Percentiles rank a stretch among this genome's conserved stretches.
Conservation (phyloP, 2,888 invertebrate genomes). For the Suillia variegata region DNA sequence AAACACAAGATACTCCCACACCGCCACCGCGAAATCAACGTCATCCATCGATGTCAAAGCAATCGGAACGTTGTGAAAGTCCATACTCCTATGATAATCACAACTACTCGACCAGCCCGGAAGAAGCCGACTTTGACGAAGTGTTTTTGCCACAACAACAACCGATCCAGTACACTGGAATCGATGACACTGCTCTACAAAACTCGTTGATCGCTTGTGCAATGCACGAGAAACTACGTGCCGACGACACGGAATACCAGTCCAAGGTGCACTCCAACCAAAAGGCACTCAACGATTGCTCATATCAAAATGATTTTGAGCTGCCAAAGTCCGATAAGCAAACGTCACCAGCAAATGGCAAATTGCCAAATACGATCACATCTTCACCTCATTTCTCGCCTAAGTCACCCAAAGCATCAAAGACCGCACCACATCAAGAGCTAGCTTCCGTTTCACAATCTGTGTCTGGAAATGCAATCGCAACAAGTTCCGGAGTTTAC, state of each 20-base stretch:
- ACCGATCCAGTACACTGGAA: slow-evolving; percentile 30
- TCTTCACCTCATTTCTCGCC: slow-evolving; percentile 26
- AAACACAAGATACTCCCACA: slow-evolving; percentile 28
- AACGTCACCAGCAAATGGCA: slow-evolving; percentile 32
- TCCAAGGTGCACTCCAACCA: slow-evolving; percentile 31
- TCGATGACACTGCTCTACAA: slow-evolving; percentile 41
- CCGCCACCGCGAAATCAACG: slow-evolving; percentile 29
- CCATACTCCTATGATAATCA: slow-evolving; percentile 54
- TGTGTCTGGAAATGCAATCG: slow-evolving; percentile 21
- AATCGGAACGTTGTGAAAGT: slow-evolving; percentile 40
- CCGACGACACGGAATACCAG: slow-evolving; percentile 48
- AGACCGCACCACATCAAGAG: slow-evolving; percentile 16
- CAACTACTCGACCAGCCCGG: slow-evolving; percentile 50
- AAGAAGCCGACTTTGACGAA: slow-evolving; percentile 51
- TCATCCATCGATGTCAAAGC: slow-evolving; percentile 15
- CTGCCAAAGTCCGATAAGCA: slow-evolving; percentile 30
- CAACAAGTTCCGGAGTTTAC: slow-evolving; percentile 35
- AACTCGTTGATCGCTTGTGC: slow-evolving; percentile 41
- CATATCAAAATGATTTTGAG: slow-evolving; percentile 39
- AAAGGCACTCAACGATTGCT: slow-evolving; percentile 34
- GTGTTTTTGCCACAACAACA: slow-evolving; percentile 46
- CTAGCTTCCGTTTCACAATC: slow-evolving; percentile 2
- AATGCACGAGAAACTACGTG: slow-evolving; percentile 49
- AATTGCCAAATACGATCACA: slow-evolving; percentile 32
- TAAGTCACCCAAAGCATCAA: slow-evolving; percentile 27